These are phyloP conservation scores for Chiroxiphia lanceolata DNA, from an alignment of 2,797 vertebrate genomes.

Conservation along the genomic window DNA sequence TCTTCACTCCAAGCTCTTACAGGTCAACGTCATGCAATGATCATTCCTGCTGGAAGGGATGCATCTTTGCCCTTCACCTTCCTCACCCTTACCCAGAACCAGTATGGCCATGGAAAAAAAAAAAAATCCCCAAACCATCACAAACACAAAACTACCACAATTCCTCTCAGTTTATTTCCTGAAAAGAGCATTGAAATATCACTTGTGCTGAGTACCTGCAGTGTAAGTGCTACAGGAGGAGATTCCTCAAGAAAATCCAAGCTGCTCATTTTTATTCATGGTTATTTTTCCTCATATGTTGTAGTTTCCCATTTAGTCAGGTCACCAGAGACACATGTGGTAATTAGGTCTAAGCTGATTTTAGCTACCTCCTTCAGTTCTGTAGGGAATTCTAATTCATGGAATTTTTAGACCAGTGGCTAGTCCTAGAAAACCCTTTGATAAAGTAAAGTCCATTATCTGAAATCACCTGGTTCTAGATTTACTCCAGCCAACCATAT, in stretches of 20 bases:
- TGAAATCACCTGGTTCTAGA: neutral
- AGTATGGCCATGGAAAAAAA: neutral
- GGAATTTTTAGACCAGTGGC: neutral
- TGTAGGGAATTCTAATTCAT: neutral
- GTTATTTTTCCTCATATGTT: neutral
- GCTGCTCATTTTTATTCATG: neutral
- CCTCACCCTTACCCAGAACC: neutral
- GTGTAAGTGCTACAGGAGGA: neutral
- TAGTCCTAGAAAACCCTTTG: neutral
- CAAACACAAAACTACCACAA: neutral
- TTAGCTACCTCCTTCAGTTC: neutral
- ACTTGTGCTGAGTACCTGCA: neutral
- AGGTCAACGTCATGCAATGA: neutral
- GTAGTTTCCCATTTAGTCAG: neutral
- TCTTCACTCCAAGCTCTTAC: neutral
- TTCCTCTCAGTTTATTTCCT: neutral
- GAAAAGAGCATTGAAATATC: neutral
- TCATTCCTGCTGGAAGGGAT: neutral
- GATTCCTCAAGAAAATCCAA: neutral
- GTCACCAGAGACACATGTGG: neutral
- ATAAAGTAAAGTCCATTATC: neutral
- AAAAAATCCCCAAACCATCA: neutral
- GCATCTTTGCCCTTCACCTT: neutral
- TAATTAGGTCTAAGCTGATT: neutral
- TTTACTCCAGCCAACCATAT: neutral